Base-by-base conservation (phyloP, 2,888 invertebrate genomes). In the Drosophila eohydei region DNA sequence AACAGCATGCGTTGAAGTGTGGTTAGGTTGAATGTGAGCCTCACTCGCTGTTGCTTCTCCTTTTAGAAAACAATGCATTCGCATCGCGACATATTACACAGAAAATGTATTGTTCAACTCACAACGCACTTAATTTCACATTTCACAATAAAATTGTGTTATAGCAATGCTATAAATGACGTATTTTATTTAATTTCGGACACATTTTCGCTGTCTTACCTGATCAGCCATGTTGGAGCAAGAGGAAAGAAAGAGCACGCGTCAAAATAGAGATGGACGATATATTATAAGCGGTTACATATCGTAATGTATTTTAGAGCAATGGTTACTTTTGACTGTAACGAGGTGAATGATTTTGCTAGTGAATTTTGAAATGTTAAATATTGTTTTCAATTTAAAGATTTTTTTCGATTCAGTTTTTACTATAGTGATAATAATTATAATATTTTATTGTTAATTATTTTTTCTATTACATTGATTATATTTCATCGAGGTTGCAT, bases 191-290 rank as follows among this genome's bases (percentile, higher is more conserved):
- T 61, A 74, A 69, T 75, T 79, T 77, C 38, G 16, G 71, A 51
- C 74, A 77, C 58, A 73, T 78, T 80, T 74, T 70, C 57, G 71
- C 73, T 80, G 94, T 95, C 83, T 92, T 95, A 96, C 96, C 95
- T 96, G 96, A 93, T 96, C 96, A 94, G 96, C 96, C 96, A 96
- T 96, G 93, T 96, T 96, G 95, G 93, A 94, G 90, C 81, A 87
- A 91, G 90, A 92, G 89, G 90, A 92, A 92, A 92, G 91, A 91
- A 91, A 88, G 88, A 89, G 84, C 78, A 70, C 78, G 73, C 67
- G 78, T 80, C 41, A 67, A 54, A 63, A 40, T 71, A 75, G 80
- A 56, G 76, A 75, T 72, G 72, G 9, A 30, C 69, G 79, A 56
- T 72, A 60, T 57, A 30, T 50, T 7, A 7, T 8, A 43, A 65